Evolutionary conservation across 2,113 vertebrate species (phyloP).

Genomic region (Callaeas wilsoni): DNA sequence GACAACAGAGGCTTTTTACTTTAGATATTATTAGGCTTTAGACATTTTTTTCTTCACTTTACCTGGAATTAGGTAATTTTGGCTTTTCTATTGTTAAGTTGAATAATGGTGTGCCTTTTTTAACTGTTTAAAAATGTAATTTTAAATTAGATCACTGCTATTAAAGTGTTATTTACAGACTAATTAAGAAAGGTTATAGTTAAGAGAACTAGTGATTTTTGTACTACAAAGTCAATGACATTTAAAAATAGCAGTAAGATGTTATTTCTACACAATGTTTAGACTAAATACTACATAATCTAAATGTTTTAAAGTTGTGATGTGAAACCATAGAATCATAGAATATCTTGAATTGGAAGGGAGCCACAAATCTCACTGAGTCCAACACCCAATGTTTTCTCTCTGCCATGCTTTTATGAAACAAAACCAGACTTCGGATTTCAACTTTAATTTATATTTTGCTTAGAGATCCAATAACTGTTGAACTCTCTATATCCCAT

Average conservation of each 20-base stretch:
- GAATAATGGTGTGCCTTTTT: background rate
- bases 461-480: background rate
- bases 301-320: background rate
- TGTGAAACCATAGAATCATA: background rate
- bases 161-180: background rate
- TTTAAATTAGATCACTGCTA: background rate
- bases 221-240: background rate
- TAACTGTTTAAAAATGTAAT: background rate
- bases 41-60: background rate
- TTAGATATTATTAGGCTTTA: background rate
- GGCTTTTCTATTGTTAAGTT: background rate
- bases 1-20: background rate
- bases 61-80: background rate
- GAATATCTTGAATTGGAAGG: background rate
- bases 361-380: too few species aligned
- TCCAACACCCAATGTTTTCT: background rate
- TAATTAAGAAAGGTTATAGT: background rate
- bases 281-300: background rate
- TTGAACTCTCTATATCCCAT: background rate
- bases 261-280: background rate
- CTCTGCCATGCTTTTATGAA: background rate
- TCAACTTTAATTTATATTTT: background rate
- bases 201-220: background rate
- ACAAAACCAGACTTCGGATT: background rate
- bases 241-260: background rate